Conservation (phyloP, 2,797 vertebrate species). For the Clarias platycephalus region DNA sequence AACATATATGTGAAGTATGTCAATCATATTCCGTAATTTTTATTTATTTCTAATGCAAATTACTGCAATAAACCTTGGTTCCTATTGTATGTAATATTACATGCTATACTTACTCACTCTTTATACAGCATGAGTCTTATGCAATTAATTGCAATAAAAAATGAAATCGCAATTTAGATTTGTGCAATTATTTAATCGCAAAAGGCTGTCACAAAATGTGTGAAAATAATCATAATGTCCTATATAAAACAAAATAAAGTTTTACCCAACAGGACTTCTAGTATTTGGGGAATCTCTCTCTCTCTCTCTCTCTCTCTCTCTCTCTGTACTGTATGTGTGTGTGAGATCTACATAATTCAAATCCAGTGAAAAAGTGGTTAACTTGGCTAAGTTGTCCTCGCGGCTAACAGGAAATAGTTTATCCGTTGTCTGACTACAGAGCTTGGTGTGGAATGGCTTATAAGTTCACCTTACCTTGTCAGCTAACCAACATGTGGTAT, state of each 20-base stretch:
- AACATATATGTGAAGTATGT: not conserved
- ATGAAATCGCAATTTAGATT: too few species aligned
- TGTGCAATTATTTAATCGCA: too few species aligned
- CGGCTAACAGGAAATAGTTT: not conserved
- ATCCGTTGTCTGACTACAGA: not conserved
- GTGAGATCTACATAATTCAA: constrained; percentile 10
- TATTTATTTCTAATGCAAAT: not conserved
- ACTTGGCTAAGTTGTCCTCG: not conserved
- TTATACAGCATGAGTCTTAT: not conserved
- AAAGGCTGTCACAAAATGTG: too few species aligned
- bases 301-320: too few species aligned
- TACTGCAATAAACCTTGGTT: not conserved
- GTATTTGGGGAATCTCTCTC: too few species aligned
- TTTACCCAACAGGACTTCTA: not conserved
- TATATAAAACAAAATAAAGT: not conserved
- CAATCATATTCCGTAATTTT: not conserved
- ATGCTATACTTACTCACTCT: not conserved
- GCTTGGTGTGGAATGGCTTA: not conserved
- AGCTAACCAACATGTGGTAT: too few species aligned
- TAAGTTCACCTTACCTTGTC: not conserved
- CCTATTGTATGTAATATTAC: not conserved
- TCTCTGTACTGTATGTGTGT: not conserved
- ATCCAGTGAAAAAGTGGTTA: not conserved
- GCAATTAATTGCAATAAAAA: too few species aligned
- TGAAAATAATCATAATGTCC: not conserved